Evolutionary conservation across 1,140 invertebrate species (phyloP).

Genomic region (Drosophila setifemur): DNA sequence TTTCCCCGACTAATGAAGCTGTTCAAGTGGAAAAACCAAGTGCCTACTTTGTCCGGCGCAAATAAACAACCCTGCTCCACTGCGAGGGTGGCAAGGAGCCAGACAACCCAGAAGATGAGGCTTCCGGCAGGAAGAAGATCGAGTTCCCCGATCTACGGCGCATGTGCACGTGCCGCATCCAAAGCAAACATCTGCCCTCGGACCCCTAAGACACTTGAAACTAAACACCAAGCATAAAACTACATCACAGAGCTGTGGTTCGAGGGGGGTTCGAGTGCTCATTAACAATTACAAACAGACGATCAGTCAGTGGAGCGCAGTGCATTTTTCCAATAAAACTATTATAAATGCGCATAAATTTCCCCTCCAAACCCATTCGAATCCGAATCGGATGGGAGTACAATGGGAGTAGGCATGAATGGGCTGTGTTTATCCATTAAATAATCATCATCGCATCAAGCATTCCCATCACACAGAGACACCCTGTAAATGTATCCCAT

Average conservation of each 20-base stretch:
- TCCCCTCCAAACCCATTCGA: slow-evolving; percentile 5
- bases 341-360: slow-evolving; percentile 77
- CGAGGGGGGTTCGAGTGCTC: slow-evolving; percentile 51
- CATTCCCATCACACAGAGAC: slow-evolving; percentile 10
- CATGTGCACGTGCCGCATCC: slow-evolving; percentile 65
- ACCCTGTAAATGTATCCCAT: slow-evolving; percentile 25
- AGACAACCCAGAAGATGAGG: neutral
- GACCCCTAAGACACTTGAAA: slow-evolving; percentile 30
- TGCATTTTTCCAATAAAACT: slow-evolving; percentile 67
- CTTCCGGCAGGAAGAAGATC: slow-evolving; percentile 60
- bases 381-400: slow-evolving; percentile 25
- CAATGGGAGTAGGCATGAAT: slow-evolving; percentile 28
- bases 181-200: slow-evolving; percentile 37
- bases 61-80: slow-evolving; percentile 33
- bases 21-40: slow-evolving; percentile 46
- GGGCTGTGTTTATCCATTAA: slow-evolving; percentile 26
- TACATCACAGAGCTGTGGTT: slow-evolving; percentile 16
- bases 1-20: slow-evolving; percentile 50
- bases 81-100: slow-evolving; percentile 10
- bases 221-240: slow-evolving; percentile 40
- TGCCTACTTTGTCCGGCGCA: slow-evolving; percentile 24
- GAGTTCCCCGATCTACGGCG: slow-evolving; percentile 17
- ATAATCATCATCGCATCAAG: slow-evolving; percentile 37
- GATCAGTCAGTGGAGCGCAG: slow-evolving; percentile 30
- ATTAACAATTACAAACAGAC: slow-evolving; percentile 63